Evolutionary conservation across 2,888 invertebrate species (phyloP).

Genomic region (Dinocampus coccinellae): DNA sequence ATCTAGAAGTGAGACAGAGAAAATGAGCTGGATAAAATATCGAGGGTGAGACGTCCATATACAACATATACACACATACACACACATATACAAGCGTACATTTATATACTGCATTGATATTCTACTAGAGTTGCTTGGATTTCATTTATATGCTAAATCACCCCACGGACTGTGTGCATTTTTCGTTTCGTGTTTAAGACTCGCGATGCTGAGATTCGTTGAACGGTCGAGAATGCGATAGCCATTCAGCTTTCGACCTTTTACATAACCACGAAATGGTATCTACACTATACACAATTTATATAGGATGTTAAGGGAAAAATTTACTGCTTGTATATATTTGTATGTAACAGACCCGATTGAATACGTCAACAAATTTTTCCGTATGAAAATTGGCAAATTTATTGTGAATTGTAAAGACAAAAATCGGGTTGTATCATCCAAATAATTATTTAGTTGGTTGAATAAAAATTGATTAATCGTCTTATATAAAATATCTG

Average conservation of each 20-base stretch:
- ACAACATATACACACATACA: background rate
- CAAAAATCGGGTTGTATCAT: no score
- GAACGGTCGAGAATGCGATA: constrained; percentile 33
- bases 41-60: constrained; percentile 20
- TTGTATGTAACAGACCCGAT: no score
- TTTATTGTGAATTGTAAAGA: no score
- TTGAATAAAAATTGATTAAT: no score
- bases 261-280: background rate
- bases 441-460: no score
- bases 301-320: no score
- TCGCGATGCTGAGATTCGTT: constrained; percentile 43
- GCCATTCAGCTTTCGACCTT: background rate
- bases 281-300: no score
- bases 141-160: constrained; percentile 64
- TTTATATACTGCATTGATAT: constrained; percentile 56
- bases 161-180: constrained; percentile 50
- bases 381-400: no score
- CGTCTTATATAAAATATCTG: no score
- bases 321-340: no score
- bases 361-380: no score
- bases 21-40: constrained; percentile 11
- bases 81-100: no score
- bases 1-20: background rate
- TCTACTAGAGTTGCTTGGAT: constrained; percentile 57
- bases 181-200: constrained; percentile 49